Evolutionary conservation across 35 echinoderm and acorn worm species (phyloP).

Genomic region (Acanthaster planci): DNA sequence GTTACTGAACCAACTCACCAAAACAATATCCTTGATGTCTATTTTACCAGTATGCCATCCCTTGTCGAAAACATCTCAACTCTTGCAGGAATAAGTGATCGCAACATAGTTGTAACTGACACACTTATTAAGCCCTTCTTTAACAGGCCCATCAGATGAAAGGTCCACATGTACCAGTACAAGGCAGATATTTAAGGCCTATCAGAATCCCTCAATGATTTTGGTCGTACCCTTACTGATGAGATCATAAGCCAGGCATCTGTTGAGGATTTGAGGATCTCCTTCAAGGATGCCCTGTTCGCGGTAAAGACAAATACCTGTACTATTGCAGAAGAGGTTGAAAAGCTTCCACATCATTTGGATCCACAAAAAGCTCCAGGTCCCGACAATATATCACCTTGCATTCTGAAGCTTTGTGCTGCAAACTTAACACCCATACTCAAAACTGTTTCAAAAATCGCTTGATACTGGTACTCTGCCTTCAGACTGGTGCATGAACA

Average conservation of each 20-base stretch:
- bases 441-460: conserved; percentile 21
- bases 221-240: conserved; percentile 4
- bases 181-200: conserved; percentile 23
- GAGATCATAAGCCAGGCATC: neutral
- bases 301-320: too few relatives aligned
- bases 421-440: too few relatives aligned
- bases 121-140: neutral
- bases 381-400: too few relatives aligned
- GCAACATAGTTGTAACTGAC: conserved; percentile 23
- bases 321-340: too few relatives aligned
- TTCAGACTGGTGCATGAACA: neutral
- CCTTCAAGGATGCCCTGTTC: too few relatives aligned
- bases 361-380: too few relatives aligned
- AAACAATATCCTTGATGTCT: conserved; percentile 44
- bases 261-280: conserved; percentile 15
- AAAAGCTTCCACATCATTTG: too few relatives aligned
- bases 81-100: conserved; percentile 38
- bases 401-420: too few relatives aligned
- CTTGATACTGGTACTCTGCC: neutral
- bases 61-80: conserved; percentile 21
- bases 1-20: conserved; percentile 18
- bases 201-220: neutral
- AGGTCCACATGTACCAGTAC: conserved; percentile 23
- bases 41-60: conserved; percentile 21
- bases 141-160: neutral